Conservation (phyloP, 2,113 vertebrate genomes). For the Neopipo cinnamomea region DNA sequence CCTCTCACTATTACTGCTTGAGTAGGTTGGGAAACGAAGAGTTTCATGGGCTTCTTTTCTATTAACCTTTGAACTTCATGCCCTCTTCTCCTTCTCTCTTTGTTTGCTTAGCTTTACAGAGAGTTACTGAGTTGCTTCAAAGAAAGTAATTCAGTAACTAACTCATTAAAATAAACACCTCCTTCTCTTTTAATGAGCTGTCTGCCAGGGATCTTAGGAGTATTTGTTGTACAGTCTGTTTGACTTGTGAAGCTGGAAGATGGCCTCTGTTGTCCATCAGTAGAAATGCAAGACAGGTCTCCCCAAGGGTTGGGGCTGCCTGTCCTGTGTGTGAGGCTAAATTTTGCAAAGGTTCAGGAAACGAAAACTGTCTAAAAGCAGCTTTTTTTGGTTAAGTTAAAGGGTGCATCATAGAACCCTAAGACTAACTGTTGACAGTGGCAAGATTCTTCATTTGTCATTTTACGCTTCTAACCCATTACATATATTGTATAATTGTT, state of each 20-base stretch:
- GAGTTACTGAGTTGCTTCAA: background rate
- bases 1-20: background rate
- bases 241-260: background rate
- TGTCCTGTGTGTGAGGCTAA: background rate
- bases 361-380: background rate
- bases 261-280: background rate
- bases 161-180: background rate
- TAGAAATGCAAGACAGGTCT: background rate
- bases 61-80: conserved; percentile 16
- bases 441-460: background rate
- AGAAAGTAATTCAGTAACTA: background rate
- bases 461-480: background rate
- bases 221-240: background rate
- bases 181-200: background rate
- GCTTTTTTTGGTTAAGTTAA: background rate
- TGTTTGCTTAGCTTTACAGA: background rate
- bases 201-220: background rate
- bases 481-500: background rate
- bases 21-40: background rate
- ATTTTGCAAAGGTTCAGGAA: background rate
- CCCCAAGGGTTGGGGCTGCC: background rate
- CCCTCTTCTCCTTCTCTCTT: background rate
- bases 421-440: background rate
- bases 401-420: background rate
- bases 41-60: background rate